Base-by-base conservation (phyloP, 2,797 vertebrate genomes). In the Pangasius krempfi region DNA sequence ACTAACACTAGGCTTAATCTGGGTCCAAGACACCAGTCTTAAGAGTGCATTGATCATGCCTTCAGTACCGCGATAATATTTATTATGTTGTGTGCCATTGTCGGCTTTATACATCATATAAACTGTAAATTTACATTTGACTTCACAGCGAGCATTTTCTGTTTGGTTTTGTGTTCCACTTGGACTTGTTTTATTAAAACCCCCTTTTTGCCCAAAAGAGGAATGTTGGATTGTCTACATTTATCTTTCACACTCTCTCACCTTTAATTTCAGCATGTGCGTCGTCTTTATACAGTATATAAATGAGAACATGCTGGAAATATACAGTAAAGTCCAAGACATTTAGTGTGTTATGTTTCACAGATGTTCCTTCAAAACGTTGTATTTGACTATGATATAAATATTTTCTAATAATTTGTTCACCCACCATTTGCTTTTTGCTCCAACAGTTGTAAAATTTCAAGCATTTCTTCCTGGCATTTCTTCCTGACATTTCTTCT, bases 111-210 rank as follows among this genome's bases (percentile, higher is more conserved):
- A 60, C 37, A 83, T 88, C 68, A 75, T 73, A 37, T 40, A 25
- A 25, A 62, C 1, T 44, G 68, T 84, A 72, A 58, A 27, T 27
- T 83, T 75, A 60, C 80, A 16, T 33, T 62, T 82, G 37, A 9
- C 27, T 60, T 47, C 13, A 47, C 40, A 62, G 54, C 4, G 1
- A 25, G 33, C 1, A 14, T 73, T 72, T 56, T 58, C 78, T 70
- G 54, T 84, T n/a, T 76, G 5, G 70, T 78, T 68, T 44, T 78
- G 58, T 78, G 60, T 56, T 68, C 40, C 25, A 4, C 18, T 73
- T 64, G 20, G 56, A 56, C 30, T 2, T 64, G 22, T 88, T 88
- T 88, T 68, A 84, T 84, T 78, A 88, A 88, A 88, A 58, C 18
- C 4, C 8, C 16, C 1, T 8, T 52, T 75, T 68, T 20, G 16